Base-by-base conservation (phyloP, 2,113 vertebrate species). In the Tragelaphus buxtoni region DNA sequence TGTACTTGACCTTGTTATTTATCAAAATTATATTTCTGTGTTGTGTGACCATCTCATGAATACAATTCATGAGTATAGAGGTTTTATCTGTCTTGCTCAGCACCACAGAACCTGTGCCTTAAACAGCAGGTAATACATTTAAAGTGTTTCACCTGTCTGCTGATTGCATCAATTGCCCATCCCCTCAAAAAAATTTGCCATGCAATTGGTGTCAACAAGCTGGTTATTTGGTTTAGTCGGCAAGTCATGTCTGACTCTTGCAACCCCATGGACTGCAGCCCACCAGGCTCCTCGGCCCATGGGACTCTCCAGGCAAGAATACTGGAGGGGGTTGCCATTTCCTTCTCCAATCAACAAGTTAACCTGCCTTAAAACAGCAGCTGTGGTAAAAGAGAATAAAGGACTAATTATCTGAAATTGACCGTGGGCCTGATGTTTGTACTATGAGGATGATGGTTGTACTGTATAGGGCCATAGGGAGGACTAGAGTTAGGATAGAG, bases 341-440 rank as follows among this genome's bases (percentile, higher is more conserved):
- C 18, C 17, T 72, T 22, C 20, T 39, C 65, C 65, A 69, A 9
- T 39, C 35, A 72, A 24, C 18, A 63, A 63, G 28, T 63, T 63
- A 90, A n/a, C 16, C 74, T 74, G 16, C 69, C 82, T 85, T 61
- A 77, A 55, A 58, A 18, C 0, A 51, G 45, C 42, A 85, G 24
- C 58, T 35, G 22, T 16, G 14, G 3, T 72, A 5, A 39, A 51
- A 30, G 56, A 81, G 30, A 58, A 30, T 16, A 55, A 26, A n/a
- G 53, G 7, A 39, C 32, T 47, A 6, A 45, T 32, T 51, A 39
- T 80, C 60, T 7, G n/a, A 20, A 8, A 2, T 10, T 0, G 4
- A 22, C 26, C 1, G 0, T 32, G 22, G 39, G 13, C 6, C 2
- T 45, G 47, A 22, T 0, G 16, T 63, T 9, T 58, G 10, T 42